Base-by-base conservation (phyloP, 2,797 vertebrate genomes). In the Crenichthys baileyi region DNA sequence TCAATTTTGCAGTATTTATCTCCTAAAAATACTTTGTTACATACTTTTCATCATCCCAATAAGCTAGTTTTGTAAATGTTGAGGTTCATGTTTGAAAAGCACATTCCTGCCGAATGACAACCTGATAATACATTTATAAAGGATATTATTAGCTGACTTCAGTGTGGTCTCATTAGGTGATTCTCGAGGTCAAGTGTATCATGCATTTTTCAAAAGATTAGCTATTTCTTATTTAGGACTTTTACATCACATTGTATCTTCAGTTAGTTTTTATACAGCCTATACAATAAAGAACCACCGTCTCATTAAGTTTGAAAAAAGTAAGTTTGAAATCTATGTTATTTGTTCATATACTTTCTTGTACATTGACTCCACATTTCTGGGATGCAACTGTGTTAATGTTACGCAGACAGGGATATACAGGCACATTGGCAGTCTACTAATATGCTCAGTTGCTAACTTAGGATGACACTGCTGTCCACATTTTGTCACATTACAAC, bases 91-190 rank as follows among this genome's bases (percentile, higher is more conserved):
- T 83, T 87, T 76, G 65, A 78, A 77, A 73, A 86, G 85, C 87
- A 87, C 85, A 89, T 93, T 91, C 77, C 79, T 79, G 77, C 70
- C 79, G 56, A 84, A 81, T 83, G 78, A 86, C 79, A 31, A 44
- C 63, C 72, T 78, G 78, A 81, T 83, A 82, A 88, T 88, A 81
- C 71, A 73, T 82, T 78, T 75, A 71, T 48, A n/a, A 72, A 56
- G 15, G 24, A 13, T 88, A 91, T 91, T 90, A 91, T 91, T 92
- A 86, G 83, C 86, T 86, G 84, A 90, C 81, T 82, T 88, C 79
- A 83, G 36, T 76, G 48, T 39, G 16, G 84, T 78, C 86, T 87
- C 83, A 83, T 76, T 58, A 79, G 80, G 31, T 90, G 71, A 85
- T 73, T 85, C 41, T 72, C 68, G 81, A 79, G 74, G 83, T 83